These are phyloP conservation scores for Rhodeus uyekii DNA, from an alignment of 2,797 vertebrate genomes.

Conservation along the genomic window DNA sequence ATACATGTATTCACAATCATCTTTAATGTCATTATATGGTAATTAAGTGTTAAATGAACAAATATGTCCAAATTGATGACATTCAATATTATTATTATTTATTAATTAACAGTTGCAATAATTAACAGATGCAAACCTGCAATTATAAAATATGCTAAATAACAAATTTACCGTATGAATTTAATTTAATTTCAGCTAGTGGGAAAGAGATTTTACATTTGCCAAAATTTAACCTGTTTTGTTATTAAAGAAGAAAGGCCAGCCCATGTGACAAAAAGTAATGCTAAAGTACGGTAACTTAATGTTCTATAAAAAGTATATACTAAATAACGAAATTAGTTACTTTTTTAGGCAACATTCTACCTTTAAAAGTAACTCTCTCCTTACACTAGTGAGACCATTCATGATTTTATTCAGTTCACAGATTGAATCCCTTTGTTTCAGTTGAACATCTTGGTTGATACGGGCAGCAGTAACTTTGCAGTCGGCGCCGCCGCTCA, in stretches of 20 bases:
- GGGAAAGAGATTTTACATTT: too few species aligned
- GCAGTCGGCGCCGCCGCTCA: slow-evolving; percentile 95
- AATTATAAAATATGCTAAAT: background rate
- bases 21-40: too few species aligned
- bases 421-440: background rate
- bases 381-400: background rate
- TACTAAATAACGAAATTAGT: background rate
- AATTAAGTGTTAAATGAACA: too few species aligned
- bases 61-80: too few species aligned
- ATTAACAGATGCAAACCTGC: too few species aligned
- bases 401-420: background rate
- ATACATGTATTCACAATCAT: too few species aligned
- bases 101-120: too few species aligned
- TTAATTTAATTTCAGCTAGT: too few species aligned
- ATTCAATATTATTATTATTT: too few species aligned
- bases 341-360: background rate
- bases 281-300: background rate
- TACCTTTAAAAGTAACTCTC: background rate
- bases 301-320: background rate
- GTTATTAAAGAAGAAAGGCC: background rate
- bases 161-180: background rate
- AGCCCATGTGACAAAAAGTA: background rate
- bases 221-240: too few species aligned
- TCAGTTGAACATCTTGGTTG: slow-evolving; percentile 84
- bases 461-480: slow-evolving; percentile 98